phyloP scores from a whole-genome alignment of 2,888 invertebrate species.

The Polyommatus icarus region DNA sequence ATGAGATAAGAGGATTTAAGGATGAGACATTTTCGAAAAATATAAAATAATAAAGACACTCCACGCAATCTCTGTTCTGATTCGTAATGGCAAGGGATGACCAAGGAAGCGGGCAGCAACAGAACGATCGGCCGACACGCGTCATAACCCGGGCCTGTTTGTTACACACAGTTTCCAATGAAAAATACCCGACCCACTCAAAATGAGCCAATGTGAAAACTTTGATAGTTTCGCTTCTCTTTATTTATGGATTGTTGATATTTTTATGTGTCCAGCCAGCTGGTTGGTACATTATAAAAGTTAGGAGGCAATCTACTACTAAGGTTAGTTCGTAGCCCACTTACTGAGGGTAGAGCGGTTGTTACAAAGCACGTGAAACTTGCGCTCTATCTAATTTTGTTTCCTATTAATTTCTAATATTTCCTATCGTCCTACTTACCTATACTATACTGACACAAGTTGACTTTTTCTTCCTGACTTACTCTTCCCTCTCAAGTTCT shows the following conservation, averaged over 20 bases:
- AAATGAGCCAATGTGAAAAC: constrained; percentile 32
- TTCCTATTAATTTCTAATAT: too few relatives aligned
- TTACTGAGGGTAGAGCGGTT: background rate
- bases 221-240: constrained; percentile 28
- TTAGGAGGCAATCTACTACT: background rate
- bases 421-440: too few relatives aligned
- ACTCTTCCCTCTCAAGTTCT: too few relatives aligned
- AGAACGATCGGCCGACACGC: constrained; percentile 72
- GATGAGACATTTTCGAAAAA: background rate
- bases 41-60: background rate
- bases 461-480: too few relatives aligned
- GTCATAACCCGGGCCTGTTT: constrained; percentile 62
- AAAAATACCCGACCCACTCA: constrained; percentile 38
- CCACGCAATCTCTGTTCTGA: constrained; percentile 41
- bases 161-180: constrained; percentile 41
- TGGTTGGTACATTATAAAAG: background rate
- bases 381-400: too few relatives aligned
- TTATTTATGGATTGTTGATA: constrained; percentile 29
- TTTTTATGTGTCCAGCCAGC: constrained; percentile 18
- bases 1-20: too few relatives aligned
- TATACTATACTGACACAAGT: too few relatives aligned
- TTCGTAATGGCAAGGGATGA: constrained; percentile 48
- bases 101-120: constrained; percentile 74
- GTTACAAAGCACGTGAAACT: too few relatives aligned
- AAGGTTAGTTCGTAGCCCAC: background rate